Evolutionary conservation across 1,140 invertebrate species (phyloP).

Genomic region (Tetramorium simillimum): DNA sequence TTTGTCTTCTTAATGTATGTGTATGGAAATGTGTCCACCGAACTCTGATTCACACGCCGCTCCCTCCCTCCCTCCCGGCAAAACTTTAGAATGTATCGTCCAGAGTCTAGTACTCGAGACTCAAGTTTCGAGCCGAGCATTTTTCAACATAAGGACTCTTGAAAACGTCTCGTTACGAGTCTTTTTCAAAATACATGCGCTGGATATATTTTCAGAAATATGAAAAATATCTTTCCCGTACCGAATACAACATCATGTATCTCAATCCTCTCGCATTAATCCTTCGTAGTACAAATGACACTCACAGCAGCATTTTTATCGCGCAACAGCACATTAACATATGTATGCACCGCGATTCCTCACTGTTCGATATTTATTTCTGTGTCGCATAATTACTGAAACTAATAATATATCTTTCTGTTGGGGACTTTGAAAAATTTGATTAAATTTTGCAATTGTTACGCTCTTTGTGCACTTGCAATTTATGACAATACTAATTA

Average conservation of each 20-base stretch:
- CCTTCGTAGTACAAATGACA: neutral
- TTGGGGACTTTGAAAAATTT: neutral
- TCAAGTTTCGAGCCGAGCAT: neutral
- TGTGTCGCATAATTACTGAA: conserved; percentile 16
- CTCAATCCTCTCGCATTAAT: neutral
- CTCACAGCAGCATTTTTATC: neutral
- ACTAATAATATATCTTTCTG: conserved; percentile 11
- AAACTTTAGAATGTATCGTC: conserved; percentile 17
- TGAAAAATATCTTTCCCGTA: neutral
- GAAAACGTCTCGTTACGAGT: conserved; percentile 10
- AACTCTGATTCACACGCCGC: conserved; percentile 29
- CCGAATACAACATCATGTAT: neutral
- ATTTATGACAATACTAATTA: conserved; percentile 30
- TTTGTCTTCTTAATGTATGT: conserved; percentile 31
- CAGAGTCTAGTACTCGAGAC: neutral
- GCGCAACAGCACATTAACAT: neutral
- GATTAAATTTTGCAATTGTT: conserved; percentile 25
- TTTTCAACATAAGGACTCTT: conserved; percentile 15
- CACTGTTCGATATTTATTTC: neutral
- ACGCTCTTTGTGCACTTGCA: neutral
- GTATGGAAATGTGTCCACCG: conserved; percentile 33
- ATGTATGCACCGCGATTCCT: neutral
- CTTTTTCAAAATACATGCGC: neutral
- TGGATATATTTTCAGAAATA: conserved; percentile 16
- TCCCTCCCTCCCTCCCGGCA: neutral